A percentile compares a stretch with the other conserved stretches of the same genome.
phyloP scores from a whole-genome alignment of 1,140 invertebrate genomes.

The Neodiprion fabricii region DNA sequence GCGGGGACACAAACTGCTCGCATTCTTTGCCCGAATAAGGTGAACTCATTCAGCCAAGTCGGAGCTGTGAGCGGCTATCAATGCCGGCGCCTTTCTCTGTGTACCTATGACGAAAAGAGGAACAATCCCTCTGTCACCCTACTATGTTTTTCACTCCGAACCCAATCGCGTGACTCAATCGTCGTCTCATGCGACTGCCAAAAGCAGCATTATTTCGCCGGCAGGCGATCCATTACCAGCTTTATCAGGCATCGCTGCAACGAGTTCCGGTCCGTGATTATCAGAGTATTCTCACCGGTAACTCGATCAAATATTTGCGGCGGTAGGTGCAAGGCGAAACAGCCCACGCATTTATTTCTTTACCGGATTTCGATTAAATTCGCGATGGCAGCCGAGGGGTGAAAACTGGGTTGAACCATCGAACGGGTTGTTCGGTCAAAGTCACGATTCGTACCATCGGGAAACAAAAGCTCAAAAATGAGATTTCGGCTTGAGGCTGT shows the following conservation, averaged over 20 bases:
- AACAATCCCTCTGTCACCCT: too few relatives aligned
- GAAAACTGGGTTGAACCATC: too few relatives aligned
- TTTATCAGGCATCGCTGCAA: neutral
- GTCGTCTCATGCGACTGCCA: too few relatives aligned
- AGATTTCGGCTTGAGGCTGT: too few relatives aligned
- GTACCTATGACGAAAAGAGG: neutral
- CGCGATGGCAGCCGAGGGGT: too few relatives aligned
- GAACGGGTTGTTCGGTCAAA: too few relatives aligned
- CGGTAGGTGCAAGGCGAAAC: neutral
- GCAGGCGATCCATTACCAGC: too few relatives aligned
- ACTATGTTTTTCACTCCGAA: too few relatives aligned
- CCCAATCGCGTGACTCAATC: too few relatives aligned
- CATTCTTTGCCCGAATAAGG: conserved; percentile 2
- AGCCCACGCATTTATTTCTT: neutral
- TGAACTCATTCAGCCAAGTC: neutral
- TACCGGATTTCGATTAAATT: neutral
- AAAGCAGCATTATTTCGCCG: too few relatives aligned
- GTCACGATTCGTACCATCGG: too few relatives aligned
- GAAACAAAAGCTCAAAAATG: too few relatives aligned
- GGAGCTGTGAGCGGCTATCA: neutral
- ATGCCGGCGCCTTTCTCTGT: neutral
- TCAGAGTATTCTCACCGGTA: neutral
- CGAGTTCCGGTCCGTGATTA: neutral
- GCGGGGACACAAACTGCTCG: neutral
- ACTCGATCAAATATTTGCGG: conserved; percentile 1